These are phyloP conservation scores for Brachylomia viminalis DNA, from an alignment of 2,888 invertebrate species.

Conservation along the genomic window DNA sequence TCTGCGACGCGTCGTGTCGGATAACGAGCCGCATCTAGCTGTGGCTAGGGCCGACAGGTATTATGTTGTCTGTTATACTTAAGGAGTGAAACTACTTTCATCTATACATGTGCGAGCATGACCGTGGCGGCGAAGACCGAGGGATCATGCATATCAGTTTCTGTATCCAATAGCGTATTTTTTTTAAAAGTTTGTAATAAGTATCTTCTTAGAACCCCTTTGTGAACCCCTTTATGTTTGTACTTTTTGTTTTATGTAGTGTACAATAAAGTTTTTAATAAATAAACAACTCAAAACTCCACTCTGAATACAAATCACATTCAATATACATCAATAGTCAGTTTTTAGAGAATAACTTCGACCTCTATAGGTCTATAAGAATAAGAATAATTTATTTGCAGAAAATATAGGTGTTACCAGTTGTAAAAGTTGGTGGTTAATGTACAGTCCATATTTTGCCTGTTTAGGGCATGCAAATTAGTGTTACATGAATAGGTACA, in stretches of 20 bases:
- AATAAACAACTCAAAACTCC: not conserved
- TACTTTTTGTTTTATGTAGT: too few relatives aligned
- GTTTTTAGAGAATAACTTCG: not conserved
- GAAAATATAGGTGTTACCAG: too few relatives aligned
- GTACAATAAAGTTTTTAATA: not conserved
- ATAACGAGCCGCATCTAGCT: slow-evolving; percentile 96
- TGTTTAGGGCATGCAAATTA: too few relatives aligned
- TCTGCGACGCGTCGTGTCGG: slow-evolving; percentile 94
- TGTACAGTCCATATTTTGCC: too few relatives aligned
- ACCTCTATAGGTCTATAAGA: not conserved
- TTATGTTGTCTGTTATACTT: not conserved
- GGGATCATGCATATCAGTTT: not conserved
- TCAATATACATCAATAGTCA: not conserved
- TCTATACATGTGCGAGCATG: too few relatives aligned
- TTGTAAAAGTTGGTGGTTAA: too few relatives aligned
- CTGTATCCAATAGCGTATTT: not conserved
- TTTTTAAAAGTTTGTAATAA: not conserved
- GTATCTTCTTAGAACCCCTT: not conserved
- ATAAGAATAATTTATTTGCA: too few relatives aligned
- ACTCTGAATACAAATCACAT: too few relatives aligned
- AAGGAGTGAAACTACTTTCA: not conserved
- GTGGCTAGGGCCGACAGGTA: slow-evolving; percentile 96
- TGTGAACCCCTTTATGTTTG: not conserved
- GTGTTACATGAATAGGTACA: too few relatives aligned
- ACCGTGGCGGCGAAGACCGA: not conserved